Base-by-base conservation (phyloP, 23 tunicate genomes). In the Trididemnum clinides region DNA sequence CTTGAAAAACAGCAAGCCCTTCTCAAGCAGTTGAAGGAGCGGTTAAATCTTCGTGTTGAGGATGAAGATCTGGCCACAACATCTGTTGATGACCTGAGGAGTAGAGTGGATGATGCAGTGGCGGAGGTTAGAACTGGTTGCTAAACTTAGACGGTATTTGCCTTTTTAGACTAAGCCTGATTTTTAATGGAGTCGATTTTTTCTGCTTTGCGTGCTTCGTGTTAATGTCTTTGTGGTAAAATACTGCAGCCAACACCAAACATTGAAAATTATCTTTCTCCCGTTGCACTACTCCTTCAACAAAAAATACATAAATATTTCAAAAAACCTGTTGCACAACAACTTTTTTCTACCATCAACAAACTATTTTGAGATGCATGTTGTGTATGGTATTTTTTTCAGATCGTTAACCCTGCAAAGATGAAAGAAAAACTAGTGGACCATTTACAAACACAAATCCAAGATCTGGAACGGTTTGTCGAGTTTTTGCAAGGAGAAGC, bases 381-480 rank as follows among this genome's bases (percentile, higher is more conserved):
- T 44, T 44, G 10, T 44, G 10, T 7, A 44, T 21, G 31, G 6
- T 34, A 19, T 84, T 58, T 18, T 32, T 21, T 51, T 3, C 59
- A 89, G 88, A 94, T 94, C 35, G 90, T 94, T 1, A 94, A 94
- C 49, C 98, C 94, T 21, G 94, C 86, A 2, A 94, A 81, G 36
- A 87, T 94, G 77, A 94, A 94, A 38, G 90, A 82, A 51, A 89
- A 94, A 34, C 69, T 94, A 5, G 94, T 94, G 18, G 98, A 89
- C 64, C 98, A 94, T 75, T 49, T 94, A 2, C 98, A 94, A 77
- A 89, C 93, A 28, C 98, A 94, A 77, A 94, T 94, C 21, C 98
- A 94, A 82, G 98, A 94, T 76, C 81, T 94, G 32, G 98, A 94
- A 63, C 66, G 98, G 20, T 94, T 94, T 81, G 94, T 94, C 1